Evolutionary conservation across 2,888 invertebrate genomes (phyloP), one percentile per base, ranked within the genome.

Genomic region (Drosophila anomalata): DNA sequence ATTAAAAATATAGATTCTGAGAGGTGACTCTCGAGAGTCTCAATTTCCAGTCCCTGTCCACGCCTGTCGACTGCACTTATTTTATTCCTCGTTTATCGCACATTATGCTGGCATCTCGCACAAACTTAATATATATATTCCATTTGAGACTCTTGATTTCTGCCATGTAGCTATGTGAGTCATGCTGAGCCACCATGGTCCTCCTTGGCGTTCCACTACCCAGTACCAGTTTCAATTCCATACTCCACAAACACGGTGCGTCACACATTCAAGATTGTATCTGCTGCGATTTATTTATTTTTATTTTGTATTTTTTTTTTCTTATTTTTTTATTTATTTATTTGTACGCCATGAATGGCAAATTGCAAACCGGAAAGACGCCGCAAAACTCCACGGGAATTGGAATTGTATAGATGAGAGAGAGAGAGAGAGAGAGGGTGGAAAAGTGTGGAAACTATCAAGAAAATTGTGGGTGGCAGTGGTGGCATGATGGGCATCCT

Each of bases 291-390:
- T 65, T 65, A 53, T 63, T 63, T 61, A 59, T 48, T 48, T 50
- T 48, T 22, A 22, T 33, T 33, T 20, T 22, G 12, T 50, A 5
- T 24, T 48, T 29, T 29, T 29, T 8, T 8, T 29, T 29, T 29
- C 2, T 8, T 29, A 2, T 8, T 29, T 29, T 8, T 29, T 65
- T 53, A 62, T 44, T 51, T 42, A 54, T 53, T 52, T 52, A 51
- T 50, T 59, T 61, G 41, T 31, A 20, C 31, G 31, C 20, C 26
- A 56, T 24, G 36, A 62, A 22, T 29, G 61, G 61, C 63, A 52
- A 63, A 62, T 65, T 47, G 54, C 65, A 41, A 65, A 47, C 65
- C 54, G 65, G 65, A 65, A 61, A 54, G 65, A 54, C 29, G 46
- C 22, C 50, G 31, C 20, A 50, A 22, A 26, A 50, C 44, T 53